Conservation (phyloP, 1,140 invertebrate species). For the Ceratina calcarata region DNA sequence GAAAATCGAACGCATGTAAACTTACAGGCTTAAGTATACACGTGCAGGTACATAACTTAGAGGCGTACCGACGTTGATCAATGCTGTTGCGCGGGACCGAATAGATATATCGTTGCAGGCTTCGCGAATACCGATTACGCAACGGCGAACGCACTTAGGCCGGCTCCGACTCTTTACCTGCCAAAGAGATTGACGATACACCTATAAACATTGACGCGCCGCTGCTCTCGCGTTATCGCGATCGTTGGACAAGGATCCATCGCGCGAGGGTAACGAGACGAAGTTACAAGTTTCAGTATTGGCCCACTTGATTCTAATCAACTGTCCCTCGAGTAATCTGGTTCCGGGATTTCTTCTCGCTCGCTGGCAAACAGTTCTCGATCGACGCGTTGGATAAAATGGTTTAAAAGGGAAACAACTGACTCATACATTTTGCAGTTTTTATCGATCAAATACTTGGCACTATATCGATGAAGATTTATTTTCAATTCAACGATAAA, state of each 20-base stretch:
- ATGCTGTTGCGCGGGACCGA: slow-evolving; percentile 38
- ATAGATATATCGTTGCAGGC: slow-evolving; percentile 30
- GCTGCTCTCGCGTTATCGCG: neutral
- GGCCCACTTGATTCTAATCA: neutral
- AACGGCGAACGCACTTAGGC: slow-evolving; percentile 42
- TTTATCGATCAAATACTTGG: neutral
- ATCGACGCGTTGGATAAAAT: neutral
- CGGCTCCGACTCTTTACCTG: slow-evolving; percentile 10
- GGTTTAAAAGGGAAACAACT: neutral
- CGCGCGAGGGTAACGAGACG: neutral
- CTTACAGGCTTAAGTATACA: neutral
- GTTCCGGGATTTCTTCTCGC: neutral
- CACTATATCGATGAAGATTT: no score
- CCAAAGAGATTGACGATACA: slow-evolving; percentile 47
- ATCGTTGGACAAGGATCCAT: slow-evolving; percentile 22
- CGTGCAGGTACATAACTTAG: neutral
- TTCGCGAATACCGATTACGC: slow-evolving; percentile 37
- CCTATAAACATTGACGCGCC: slow-evolving; percentile 1
- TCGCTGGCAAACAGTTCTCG: no score
- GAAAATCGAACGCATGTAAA: slow-evolving; percentile 14
- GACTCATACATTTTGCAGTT: neutral
- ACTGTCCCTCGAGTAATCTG: neutral
- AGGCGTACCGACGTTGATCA: slow-evolving; percentile 49
- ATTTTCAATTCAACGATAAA: neutral
- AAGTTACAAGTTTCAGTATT: neutral